A percentile compares a stretch with the other conserved stretches of the same genome.
phyloP scores from a whole-genome alignment of 2,797 vertebrate species.

The Pristis pectinata region DNA sequence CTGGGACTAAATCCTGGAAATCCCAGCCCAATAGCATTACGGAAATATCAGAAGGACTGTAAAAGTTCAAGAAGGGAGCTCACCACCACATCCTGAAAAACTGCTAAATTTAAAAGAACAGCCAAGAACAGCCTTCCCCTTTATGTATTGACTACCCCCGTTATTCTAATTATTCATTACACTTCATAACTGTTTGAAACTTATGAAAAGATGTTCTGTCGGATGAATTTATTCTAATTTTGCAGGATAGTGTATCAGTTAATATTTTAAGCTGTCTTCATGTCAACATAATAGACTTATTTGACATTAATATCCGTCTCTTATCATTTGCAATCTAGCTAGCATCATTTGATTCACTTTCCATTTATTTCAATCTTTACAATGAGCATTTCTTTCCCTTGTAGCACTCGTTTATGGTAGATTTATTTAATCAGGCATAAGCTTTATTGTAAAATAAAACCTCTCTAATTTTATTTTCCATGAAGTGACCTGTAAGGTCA shows the following conservation, averaged over 20 bases:
- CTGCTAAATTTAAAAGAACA: too few relatives aligned
- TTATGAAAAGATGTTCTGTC: neutral
- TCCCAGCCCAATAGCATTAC: too few relatives aligned
- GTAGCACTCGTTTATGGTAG: neutral
- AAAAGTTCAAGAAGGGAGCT: too few relatives aligned
- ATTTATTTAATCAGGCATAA: neutral
- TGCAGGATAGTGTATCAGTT: neutral
- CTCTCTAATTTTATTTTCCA: neutral
- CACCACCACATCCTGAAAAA: too few relatives aligned
- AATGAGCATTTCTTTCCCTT: neutral
- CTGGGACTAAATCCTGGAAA: too few relatives aligned
- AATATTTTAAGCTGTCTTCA: neutral
- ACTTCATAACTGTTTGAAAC: neutral
- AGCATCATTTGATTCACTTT: neutral
- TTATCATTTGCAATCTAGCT: neutral
- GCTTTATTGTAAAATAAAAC: neutral
- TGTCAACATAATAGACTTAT: neutral
- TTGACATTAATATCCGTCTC: neutral
- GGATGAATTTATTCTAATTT: neutral
- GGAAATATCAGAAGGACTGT: too few relatives aligned
- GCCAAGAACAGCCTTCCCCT: neutral
- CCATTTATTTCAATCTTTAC: neutral
- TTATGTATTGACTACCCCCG: neutral
- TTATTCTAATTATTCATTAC: neutral
- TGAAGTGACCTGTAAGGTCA: neutral